Conservation (phyloP, 2,888 invertebrate species). For the Drosophila dives region DNA sequence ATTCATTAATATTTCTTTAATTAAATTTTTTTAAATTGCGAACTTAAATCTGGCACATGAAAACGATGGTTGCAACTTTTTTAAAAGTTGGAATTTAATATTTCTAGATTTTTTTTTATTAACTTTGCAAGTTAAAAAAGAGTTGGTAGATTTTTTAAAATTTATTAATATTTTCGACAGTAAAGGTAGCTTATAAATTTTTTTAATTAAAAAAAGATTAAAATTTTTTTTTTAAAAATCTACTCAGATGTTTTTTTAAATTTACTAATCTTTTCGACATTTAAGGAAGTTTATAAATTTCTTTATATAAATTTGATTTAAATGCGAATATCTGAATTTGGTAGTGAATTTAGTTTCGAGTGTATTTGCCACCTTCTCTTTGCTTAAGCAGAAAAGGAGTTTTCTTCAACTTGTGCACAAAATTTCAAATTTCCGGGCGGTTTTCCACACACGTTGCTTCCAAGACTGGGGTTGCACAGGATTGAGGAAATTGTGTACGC, state of each 20-base stretch:
- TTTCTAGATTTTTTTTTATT: too few relatives aligned
- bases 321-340: not conserved
- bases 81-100: too few relatives aligned
- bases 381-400: slow-evolving; percentile 20
- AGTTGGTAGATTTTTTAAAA: too few relatives aligned
- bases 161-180: too few relatives aligned
- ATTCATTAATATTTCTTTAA: not conserved
- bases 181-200: too few relatives aligned
- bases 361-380: slow-evolving; percentile 18
- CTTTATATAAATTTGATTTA: not conserved
- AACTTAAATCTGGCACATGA: too few relatives aligned
- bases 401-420: slow-evolving; percentile 54
- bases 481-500: slow-evolving; percentile 75
- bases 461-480: slow-evolving; percentile 34
- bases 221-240: too few relatives aligned
- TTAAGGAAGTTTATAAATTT: not conserved
- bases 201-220: too few relatives aligned
- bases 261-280: not conserved
- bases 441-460: slow-evolving; percentile 27
- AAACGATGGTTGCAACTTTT: too few relatives aligned
- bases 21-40: not conserved
- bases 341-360: not conserved
- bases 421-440: slow-evolving; percentile 75
- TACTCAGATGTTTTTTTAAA: too few relatives aligned
- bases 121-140: too few relatives aligned